Percentiles rank a stretch among this genome's conserved stretches.
Conservation (phyloP, 2,888 invertebrate species). For the Drosophila infuscata region DNA sequence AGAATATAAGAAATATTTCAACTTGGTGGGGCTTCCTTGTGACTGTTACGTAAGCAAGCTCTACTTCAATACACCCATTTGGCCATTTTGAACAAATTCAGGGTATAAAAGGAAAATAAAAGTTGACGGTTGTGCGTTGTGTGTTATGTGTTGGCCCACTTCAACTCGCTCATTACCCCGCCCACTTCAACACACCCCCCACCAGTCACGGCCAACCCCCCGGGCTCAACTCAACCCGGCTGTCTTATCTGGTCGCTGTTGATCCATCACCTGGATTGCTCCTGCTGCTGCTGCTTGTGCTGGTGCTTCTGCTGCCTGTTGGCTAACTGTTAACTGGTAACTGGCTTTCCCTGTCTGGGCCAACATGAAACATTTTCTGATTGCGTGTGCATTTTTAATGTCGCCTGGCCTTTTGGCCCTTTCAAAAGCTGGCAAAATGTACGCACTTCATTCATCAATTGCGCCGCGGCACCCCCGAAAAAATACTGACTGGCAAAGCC, state of each 20-base stretch:
- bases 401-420: constrained; percentile 61
- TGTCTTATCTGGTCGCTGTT: constrained; percentile 68
- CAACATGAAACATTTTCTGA: constrained; percentile 70
- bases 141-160: constrained; percentile 36
- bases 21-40: background rate
- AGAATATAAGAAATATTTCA: background rate
- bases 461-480: constrained; percentile 46
- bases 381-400: constrained; percentile 80
- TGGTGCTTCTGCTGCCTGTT: constrained; percentile 2
- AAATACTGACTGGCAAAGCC: constrained; percentile 42
- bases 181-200: background rate
- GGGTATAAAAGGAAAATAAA: constrained; percentile 12
- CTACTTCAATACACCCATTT: background rate
- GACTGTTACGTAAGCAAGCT: background rate
- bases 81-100: background rate
- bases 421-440: constrained; percentile 38
- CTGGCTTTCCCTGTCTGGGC: constrained; percentile 22
- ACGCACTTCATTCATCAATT: constrained; percentile 79
- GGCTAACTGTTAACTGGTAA: constrained; percentile 31
- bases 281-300: constrained; percentile 5
- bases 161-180: constrained; percentile 67
- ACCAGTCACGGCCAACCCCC: background rate
- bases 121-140: constrained; percentile 25
- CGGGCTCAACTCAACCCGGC: background rate
- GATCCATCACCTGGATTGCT: constrained; percentile 68